phyloP scores from a whole-genome alignment of 2,797 vertebrate genomes.

The Allobates femoralis region DNA sequence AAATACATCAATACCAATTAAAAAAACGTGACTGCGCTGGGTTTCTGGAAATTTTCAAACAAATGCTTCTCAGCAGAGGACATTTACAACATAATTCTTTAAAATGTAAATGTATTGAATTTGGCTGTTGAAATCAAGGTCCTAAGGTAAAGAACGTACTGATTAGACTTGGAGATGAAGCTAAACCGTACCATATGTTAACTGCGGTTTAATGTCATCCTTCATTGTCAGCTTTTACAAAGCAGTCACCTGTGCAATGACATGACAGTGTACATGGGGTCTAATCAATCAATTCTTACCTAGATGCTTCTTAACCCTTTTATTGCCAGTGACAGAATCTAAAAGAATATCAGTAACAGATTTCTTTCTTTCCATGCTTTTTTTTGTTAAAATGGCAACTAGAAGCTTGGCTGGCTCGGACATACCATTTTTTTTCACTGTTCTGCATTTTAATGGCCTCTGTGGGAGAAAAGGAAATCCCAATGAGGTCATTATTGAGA shows the following conservation, averaged over 20 bases:
- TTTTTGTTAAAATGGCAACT: not conserved
- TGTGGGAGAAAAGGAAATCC: not conserved
- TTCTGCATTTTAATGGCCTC: not conserved
- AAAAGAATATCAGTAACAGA: not conserved
- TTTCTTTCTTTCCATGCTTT: not conserved
- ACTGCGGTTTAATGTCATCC: conserved; percentile 9
- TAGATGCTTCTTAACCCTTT: not conserved
- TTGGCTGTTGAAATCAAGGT: conserved; percentile 6
- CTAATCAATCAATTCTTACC: not conserved
- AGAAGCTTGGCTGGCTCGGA: not conserved
- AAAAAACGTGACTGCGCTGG: not conserved
- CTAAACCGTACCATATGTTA: conserved; percentile 21
- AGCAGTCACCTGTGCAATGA: conserved; percentile 8
- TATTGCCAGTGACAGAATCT: not conserved
- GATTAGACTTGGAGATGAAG: conserved; percentile 33
- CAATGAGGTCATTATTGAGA: not conserved
- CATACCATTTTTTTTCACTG: not conserved
- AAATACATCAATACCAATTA: not conserved
- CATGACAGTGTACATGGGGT: conserved; percentile 15
- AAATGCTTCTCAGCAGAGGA: not conserved
- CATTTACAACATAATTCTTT: not conserved
- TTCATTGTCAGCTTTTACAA: conserved; percentile 27
- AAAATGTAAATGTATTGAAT: not conserved
- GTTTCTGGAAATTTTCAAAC: not conserved
- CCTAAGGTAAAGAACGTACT: conserved; percentile 7